Percentiles rank a stretch among this genome's conserved stretches.
phyloP scores from a whole-genome alignment of 92 coral and sea anemone species.

The Metridium senile region DNA sequence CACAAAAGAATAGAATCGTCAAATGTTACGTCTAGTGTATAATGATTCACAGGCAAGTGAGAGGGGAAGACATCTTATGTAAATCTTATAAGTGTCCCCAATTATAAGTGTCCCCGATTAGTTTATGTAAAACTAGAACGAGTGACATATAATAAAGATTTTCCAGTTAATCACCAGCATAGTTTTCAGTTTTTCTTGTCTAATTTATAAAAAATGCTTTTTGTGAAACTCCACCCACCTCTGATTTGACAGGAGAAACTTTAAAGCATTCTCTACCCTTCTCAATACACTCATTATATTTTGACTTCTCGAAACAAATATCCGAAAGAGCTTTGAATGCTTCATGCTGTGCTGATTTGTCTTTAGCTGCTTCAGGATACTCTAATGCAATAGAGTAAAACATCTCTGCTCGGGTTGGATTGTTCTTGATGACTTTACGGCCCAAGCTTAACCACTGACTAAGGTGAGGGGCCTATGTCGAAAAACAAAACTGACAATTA shows the following conservation, averaged over 20 bases:
- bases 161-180: too few species aligned
- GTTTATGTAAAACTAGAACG: too few species aligned
- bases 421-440: conserved; percentile 32
- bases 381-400: conserved; percentile 57
- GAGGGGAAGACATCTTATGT: too few species aligned
- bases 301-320: conserved; percentile 24
- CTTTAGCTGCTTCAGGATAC: conserved; percentile 49
- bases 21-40: too few species aligned
- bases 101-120: too few species aligned
- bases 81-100: too few species aligned
- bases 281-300: conserved; percentile 30
- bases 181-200: too few species aligned
- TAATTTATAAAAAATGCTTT: not conserved
- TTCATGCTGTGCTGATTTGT: conserved; percentile 19
- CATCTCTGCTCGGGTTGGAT: conserved; percentile 32
- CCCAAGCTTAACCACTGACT: conserved; percentile 42
- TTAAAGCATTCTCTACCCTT: conserved; percentile 58
- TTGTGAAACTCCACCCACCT: conserved; percentile 37
- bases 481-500: not conserved
- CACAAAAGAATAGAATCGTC: not conserved
- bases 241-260: conserved; percentile 56
- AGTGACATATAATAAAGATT: too few species aligned
- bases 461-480: conserved; percentile 11
- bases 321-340: conserved; percentile 38
- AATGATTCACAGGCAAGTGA: too few species aligned